Evolutionary conservation across 2,797 vertebrate genomes (phyloP), one percentile per base, ranked within the genome.

Genomic region (Euphonia xanthogaster): DNA sequence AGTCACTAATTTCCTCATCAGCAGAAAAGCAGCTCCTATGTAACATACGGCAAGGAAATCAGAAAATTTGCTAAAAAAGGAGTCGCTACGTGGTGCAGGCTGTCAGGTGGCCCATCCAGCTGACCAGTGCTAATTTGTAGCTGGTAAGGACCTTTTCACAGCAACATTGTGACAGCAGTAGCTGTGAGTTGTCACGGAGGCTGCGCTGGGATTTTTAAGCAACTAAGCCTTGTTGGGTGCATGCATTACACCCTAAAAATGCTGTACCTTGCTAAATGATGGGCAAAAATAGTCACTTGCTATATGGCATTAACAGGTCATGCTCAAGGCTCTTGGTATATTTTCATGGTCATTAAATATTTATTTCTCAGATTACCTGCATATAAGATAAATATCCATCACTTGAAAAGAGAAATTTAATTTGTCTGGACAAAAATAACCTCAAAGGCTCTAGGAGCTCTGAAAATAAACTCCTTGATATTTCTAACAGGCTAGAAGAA

Each of bases 101-200:
- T 57, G 75, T 55, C 51, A 45, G 31, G 12, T 57, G 37, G 48
- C 25, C 37, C 22, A 22, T 60, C 30, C 30, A 60, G 21, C 10
- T 48, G 19, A 70, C 9, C 25, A 33, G 37, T 6, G 45, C 14
- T 53, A 50, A 10, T 65, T 9, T 61, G 31, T 24, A 65, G 27
- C 39, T 58, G 33, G 17, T 48, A 55, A 60, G 27, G 28, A 30
- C 61, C 15, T 72, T 86, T 78, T 40, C 37, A 33, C 21, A 42
- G 54, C 39, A 47, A 5, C 65, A 53, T 13, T 31, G 9, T 33
- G 37, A 33, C 9, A 81, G 51, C 1, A 2, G 37, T 66, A 0
- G 0, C 23, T 30, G 21, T 14, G n/a, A 89, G 47, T 24, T 58
- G 35, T 53, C 77, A 70, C 0, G 0, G 73, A 62, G 10, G 15